Base-by-base conservation (phyloP, 2,888 invertebrate genomes). In the Syrista parreyssii region DNA sequence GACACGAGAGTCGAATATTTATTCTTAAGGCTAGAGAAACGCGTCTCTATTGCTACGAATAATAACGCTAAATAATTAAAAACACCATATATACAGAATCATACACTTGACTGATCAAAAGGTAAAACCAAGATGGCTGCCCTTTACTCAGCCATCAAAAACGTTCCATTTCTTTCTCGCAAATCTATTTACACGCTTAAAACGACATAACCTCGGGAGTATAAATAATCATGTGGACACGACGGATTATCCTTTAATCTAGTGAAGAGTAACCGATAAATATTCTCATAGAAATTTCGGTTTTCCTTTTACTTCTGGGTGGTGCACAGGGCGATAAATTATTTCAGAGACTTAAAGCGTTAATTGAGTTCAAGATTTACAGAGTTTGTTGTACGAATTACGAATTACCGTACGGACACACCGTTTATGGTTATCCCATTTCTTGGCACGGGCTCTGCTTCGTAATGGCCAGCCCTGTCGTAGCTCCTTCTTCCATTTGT, bases 371-470 rank as follows among this genome's bases (percentile, higher is more conserved):
- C 23, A 9, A 55, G 55, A 55, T 55, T 15, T 23, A 55, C 55
- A 55, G 9, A 55, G 9, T 23, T 15, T 55, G 0, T 2, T 23
- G 55, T 23, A 55, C 55, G 55, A 23, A 23, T 55, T 23, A 55
- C 55, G 76, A 83, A 86, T 92, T 93, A 97, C 93, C 96, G 95
- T 75, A 97, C 96, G 68, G 97, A 95, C 74, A 97, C 97, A 12
- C 97, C 97, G 89, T 97, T 97, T 86, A 97, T 97, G 73, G 97
- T 97, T 86, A 97, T 96, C 33, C 94, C 94, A 74, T 94, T 94
- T 80, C 92, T 92, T 68, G 93, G 92, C 0, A 93, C 91, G 12
- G 96, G 96, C 84, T 95, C 95, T 0, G 96, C 95, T 79, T 95
- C 95, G 88, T 95, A 95, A 73, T 91, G 91, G 77, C 91, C 89